Conservation (phyloP, 2,113 vertebrate genomes). For the Epinephelus cyanopodus region DNA sequence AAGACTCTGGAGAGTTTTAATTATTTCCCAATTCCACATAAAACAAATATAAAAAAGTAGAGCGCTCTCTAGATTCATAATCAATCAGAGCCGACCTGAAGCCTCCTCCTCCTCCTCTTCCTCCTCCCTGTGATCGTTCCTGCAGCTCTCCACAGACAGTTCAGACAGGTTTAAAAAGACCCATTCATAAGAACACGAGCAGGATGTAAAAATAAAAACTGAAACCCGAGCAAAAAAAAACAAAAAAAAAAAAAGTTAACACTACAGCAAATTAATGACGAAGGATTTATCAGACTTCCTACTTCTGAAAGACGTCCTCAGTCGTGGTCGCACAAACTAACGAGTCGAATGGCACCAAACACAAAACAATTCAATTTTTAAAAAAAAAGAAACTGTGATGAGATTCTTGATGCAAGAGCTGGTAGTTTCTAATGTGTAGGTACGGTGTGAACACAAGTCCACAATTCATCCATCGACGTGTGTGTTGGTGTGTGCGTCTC, state of each 20-base stretch:
- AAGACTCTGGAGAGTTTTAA: constrained; percentile 73
- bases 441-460: constrained; percentile 25
- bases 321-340: constrained; percentile 24
- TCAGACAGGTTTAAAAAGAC: constrained; percentile 67
- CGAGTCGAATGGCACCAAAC: constrained; percentile 51
- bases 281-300: constrained; percentile 28
- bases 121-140: neutral
- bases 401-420: constrained; percentile 82
- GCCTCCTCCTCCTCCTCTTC: neutral
- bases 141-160: constrained; percentile 36
- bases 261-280: constrained; percentile 45
- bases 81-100: constrained; percentile 38
- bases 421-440: constrained; percentile 50
- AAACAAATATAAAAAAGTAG: constrained; percentile 82
- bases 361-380: constrained; percentile 4
- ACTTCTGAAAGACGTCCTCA: constrained; percentile 32
- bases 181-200: constrained; percentile 47
- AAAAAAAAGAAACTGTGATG: constrained; percentile 32
- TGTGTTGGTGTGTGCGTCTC: constrained; percentile 56
- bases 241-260: neutral
- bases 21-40: constrained; percentile 74
- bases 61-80: constrained; percentile 54
- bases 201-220: constrained; percentile 47
- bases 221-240: neutral
- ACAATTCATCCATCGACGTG: constrained; percentile 5